Percentiles rank a stretch among this genome's conserved stretches.
phyloP scores from a whole-genome alignment of 2,888 invertebrate genomes.

The Lasioglossum malachurum region DNA sequence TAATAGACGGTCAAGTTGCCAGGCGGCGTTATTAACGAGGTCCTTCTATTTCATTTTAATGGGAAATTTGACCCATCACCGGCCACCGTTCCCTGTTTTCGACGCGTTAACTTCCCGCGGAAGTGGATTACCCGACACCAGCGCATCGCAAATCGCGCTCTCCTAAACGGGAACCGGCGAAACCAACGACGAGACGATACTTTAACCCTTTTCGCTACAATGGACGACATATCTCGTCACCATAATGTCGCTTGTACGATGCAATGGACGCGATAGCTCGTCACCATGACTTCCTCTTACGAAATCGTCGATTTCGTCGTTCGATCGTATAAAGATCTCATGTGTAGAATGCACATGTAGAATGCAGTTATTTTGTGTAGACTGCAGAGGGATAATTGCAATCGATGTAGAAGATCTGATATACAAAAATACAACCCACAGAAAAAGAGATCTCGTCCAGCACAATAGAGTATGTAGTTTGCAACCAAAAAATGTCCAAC shows the following conservation, averaged over 20 bases:
- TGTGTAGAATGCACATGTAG: too few relatives aligned
- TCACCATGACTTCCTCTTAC: not conserved
- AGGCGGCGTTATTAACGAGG: constrained; percentile 1
- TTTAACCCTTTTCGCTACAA: not conserved
- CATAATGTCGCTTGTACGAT: not conserved
- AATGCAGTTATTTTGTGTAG: too few relatives aligned
- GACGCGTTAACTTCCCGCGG: not conserved
- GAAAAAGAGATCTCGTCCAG: too few relatives aligned
- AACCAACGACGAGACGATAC: not conserved
- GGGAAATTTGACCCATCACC: not conserved
- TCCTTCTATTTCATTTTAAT: constrained; percentile 15
- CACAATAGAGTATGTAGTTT: too few relatives aligned
- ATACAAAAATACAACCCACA: too few relatives aligned
- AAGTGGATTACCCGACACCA: not conserved
- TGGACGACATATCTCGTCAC: not conserved
- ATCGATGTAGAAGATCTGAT: too few relatives aligned
- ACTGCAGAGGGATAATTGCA: too few relatives aligned
- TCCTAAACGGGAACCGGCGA: not conserved
- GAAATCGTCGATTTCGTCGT: too few relatives aligned
- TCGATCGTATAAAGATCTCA: too few relatives aligned
- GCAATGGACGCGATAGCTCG: not conserved
- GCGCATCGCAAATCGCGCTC: constrained; percentile 12
- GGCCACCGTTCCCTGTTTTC: constrained; percentile 17
- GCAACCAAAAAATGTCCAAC: too few relatives aligned
- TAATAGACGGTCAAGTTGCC: constrained; percentile 17